Evolutionary conservation across 2,113 vertebrate genomes (phyloP), one percentile per base, ranked within the genome.

Genomic region (Willisornis vidua): DNA sequence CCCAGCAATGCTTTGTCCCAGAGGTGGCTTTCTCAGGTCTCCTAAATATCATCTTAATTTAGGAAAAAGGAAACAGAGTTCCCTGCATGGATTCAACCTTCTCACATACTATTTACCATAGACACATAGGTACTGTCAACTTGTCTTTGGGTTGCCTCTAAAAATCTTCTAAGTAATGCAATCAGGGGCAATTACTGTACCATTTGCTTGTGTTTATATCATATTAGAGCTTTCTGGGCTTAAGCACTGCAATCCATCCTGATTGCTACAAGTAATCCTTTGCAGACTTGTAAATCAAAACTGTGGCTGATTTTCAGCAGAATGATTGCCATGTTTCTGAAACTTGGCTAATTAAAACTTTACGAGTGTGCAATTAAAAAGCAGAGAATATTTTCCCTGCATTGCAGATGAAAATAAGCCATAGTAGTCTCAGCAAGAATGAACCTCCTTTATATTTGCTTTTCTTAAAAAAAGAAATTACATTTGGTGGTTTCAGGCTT

Each of bases 201-300:
- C 87, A 87, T 94, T 97, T 95, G 88, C 87, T 97, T 94, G 72
- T 96, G 83, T 95, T 97, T 97, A 96, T 90, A 95, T 73, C 63
- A 37, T 88, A 85, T 92, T 96, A 94, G 78, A 95, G 90, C 41
- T 83, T 86, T 97, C 91, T 97, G 93, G 85, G 91, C 68, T 89
- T 96, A 95, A 93, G 88, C 37, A 65, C 58, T 95, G 63, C 79
- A 94, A 76, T 95, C 91, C 92, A 59, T 94, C 84, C 87, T 95
- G 96, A 96, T 94, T 98, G 96, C 96, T 97, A 97, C 97, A 95
- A 97, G 46, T 97, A 96, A 97, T 97, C 90, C 74, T 96, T 98
- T 96, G 75, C 97, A 98, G 97, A 90, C 92, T 93, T 96, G 41
- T 92, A 96, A 97, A 97, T 96, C 85, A 96, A 95, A 97, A 96